Base-by-base conservation (phyloP, 2,888 invertebrate species). In the Lamproptera curius region DNA sequence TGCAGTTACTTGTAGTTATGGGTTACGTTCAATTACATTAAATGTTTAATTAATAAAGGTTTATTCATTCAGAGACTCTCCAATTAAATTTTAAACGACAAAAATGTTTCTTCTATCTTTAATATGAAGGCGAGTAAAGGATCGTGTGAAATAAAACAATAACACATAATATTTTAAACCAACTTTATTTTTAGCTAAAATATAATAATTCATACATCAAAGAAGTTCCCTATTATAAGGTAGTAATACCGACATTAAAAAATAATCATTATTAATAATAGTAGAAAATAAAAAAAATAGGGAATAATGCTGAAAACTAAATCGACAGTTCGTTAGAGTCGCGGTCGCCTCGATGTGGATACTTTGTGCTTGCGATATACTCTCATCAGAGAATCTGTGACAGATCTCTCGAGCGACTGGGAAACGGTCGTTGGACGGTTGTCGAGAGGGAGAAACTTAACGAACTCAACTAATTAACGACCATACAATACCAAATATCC, bases 101-200 rank as follows among this genome's bases (percentile, higher is more conserved):
- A n/a, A n/a, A n/a, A n/a, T n/a, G n/a, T n/a, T n/a, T 3, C 2
- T 14, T 34, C 4, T 34, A 34, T 13, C 13, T 34, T 20, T 20
- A 3, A 5, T 20, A 20, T 20, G 20, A 5, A 20, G 20, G 20
- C n/a, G n/a, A n/a, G n/a, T n/a, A n/a, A n/a, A n/a, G n/a, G n/a
- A n/a, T n/a, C n/a, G n/a, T n/a, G n/a, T n/a, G n/a, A 67, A 76
- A 78, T 78, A 57, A 79, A 80, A 75, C 67, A 67, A 46, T 26
- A 57, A 20, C 63, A 6, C 50, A n/a, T n/a, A 54, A 56, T 79
- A 75, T 80, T 84, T 86, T 84, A 87, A 86, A 87, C 84, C 86
- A 86, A 87, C 86, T 87, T 86, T 87, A 86, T 86, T 86, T 85
- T 85, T 87, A 87, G 86, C 87, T 87, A 87, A 86, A 86, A 87